Evolutionary conservation across 1,140 invertebrate genomes (phyloP).

Genomic region (Rhagoletis pomonella): DNA sequence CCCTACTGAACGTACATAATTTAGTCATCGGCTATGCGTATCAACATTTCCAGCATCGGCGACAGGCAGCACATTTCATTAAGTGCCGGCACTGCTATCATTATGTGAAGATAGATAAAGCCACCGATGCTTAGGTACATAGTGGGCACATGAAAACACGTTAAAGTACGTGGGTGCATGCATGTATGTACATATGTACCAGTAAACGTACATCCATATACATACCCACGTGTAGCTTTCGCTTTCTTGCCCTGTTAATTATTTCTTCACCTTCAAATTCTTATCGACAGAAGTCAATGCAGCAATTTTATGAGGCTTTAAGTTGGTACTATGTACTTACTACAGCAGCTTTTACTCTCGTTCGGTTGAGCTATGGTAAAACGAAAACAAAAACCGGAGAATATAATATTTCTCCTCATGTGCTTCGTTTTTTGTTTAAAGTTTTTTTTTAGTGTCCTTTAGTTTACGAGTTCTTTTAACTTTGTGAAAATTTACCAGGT

Average conservation of each 20-base stretch:
- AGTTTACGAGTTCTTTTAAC: conserved; percentile 31
- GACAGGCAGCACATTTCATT: conserved; percentile 23
- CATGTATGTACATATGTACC: neutral
- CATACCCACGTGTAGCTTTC: conserved; percentile 5
- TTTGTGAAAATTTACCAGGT: neutral
- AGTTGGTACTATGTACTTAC: neutral
- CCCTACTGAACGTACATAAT: neutral
- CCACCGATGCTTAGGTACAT: neutral
- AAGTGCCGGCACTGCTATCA: conserved; percentile 15
- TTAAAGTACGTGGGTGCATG: neutral
- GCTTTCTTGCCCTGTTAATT: conserved; percentile 45
- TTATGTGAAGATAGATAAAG: neutral
- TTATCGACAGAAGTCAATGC: conserved; percentile 41
- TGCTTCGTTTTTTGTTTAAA: neutral
- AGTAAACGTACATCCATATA: neutral
- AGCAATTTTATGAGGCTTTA: conserved; percentile 41
- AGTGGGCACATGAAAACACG: neutral
- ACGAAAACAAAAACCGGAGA: neutral
- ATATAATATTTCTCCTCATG: neutral
- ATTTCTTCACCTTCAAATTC: conserved; percentile 51
- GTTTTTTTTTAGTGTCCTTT: neutral
- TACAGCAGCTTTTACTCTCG: neutral
- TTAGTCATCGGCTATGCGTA: neutral
- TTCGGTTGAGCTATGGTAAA: neutral
- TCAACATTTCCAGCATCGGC: neutral